A percentile compares a stretch with the other conserved stretches of the same genome.
phyloP scores from a whole-genome alignment of 2,888 invertebrate species.

The Drosophila anomelani region DNA sequence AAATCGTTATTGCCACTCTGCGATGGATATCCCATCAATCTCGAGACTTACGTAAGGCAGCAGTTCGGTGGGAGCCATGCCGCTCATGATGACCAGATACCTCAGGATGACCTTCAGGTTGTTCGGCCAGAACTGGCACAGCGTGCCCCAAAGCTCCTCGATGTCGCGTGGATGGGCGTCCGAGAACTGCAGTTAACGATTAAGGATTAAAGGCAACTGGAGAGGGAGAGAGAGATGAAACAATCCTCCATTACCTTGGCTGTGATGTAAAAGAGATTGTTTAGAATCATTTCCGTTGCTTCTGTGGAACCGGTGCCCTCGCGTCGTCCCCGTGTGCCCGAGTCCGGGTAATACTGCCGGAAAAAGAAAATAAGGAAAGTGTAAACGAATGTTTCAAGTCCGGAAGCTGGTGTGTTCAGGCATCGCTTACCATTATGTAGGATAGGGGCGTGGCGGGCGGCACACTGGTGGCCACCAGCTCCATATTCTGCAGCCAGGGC shows the following conservation, averaged over 20 bases:
- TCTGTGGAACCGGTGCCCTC: conserved; percentile 99
- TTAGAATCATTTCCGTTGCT: conserved; percentile 99
- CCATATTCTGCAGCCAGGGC: conserved; percentile 99
- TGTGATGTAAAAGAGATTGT: conserved; percentile 99
- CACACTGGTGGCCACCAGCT: conserved; percentile 97
- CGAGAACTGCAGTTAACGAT: conserved; percentile 89
- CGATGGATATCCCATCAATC: background rate
- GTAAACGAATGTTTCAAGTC: background rate
- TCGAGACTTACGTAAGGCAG: conserved; percentile 92
- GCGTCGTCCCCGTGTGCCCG: conserved; percentile 89
- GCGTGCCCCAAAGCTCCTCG: conserved; percentile 97
- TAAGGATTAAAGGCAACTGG: conserved; percentile 2
- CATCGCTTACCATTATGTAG: conserved; percentile 90
- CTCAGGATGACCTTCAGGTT: conserved; percentile 98
- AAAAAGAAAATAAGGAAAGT: background rate
- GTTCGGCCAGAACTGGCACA: conserved; percentile 98
- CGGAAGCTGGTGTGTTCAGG: conserved; percentile 12
- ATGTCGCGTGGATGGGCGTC: conserved; percentile 98
- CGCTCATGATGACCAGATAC: conserved; percentile 97
- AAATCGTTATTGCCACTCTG: background rate
- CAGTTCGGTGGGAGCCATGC: conserved; percentile 98
- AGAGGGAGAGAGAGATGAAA: fast-evolving
- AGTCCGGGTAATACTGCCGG: conserved; percentile 86
- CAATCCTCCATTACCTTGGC: conserved; percentile 90
- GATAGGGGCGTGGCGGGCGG: conserved; percentile 94